Conservation (phyloP, 1,140 invertebrate species). For the Lamellibrachia luymesi region DNA sequence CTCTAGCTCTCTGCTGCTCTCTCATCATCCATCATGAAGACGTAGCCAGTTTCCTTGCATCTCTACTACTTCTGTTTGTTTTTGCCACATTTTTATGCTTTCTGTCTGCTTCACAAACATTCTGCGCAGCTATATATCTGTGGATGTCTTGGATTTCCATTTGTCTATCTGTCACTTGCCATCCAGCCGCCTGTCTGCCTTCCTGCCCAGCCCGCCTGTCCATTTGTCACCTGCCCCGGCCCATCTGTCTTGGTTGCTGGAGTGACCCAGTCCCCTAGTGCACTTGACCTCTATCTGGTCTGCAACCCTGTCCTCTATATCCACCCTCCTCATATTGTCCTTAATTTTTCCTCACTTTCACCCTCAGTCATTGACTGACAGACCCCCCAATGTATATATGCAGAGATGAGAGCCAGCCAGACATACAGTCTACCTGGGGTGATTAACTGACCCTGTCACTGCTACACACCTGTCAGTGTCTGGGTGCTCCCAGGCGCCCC, state of each 20-base stretch:
- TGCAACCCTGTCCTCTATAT: background rate
- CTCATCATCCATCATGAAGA: background rate
- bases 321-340: background rate
- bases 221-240: too few relatives aligned
- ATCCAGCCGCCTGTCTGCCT: background rate
- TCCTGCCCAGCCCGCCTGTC: background rate
- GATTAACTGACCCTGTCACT: background rate
- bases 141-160: background rate
- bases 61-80: background rate
- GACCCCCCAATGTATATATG: background rate
- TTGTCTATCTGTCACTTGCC: background rate
- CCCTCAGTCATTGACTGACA: background rate
- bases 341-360: background rate
- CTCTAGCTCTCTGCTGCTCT: background rate
- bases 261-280: background rate
- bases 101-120: background rate
- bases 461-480: background rate
- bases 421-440: background rate
- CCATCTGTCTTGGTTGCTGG: too few relatives aligned
- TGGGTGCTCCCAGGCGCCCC: background rate
- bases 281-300: background rate
- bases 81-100: background rate
- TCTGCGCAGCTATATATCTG: background rate
- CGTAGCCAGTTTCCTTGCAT: background rate
- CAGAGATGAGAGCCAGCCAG: background rate